Conservation (phyloP, 2,888 invertebrate species). For the Thysanoteuthis rhombus region DNA sequence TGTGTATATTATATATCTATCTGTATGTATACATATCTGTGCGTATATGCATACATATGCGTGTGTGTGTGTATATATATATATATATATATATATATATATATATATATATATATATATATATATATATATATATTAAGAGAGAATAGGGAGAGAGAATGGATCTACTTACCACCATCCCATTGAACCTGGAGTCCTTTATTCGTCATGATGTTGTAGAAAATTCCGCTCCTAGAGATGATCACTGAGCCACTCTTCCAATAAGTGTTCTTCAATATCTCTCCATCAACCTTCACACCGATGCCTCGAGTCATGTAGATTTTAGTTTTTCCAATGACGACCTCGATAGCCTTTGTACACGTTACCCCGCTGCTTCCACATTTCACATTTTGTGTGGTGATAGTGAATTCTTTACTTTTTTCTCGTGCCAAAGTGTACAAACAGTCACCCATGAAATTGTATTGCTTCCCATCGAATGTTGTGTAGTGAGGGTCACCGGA, state of each 20-base stretch:
- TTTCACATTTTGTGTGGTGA: constrained; percentile 82
- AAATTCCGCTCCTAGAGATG: constrained; percentile 74
- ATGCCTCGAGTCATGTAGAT: neutral
- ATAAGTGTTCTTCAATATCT: neutral
- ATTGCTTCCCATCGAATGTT: constrained; percentile 34
- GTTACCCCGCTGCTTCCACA: constrained; percentile 86
- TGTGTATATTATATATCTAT: too few species aligned
- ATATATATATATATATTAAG: too few species aligned
- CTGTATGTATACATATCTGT: too few species aligned
- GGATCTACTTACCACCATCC: constrained; percentile 76
- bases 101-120: too few species aligned
- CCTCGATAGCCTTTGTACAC: constrained; percentile 75
- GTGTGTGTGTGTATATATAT: too few species aligned
- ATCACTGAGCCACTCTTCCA: constrained; percentile 19
- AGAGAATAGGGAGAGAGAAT: neutral
- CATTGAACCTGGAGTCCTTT: constrained; percentile 82
- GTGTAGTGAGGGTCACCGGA: constrained; percentile 35
- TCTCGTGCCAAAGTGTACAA: neutral
- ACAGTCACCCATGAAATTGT: constrained; percentile 34
- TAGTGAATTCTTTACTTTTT: constrained; percentile 45
- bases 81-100: too few species aligned
- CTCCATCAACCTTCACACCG: neutral
- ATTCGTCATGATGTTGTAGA: constrained; percentile 79
- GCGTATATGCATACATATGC: too few species aligned
- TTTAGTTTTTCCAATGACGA: neutral